Base-by-base conservation (phyloP, 2,888 invertebrate genomes). In the Neoitamus cyanurus region DNA sequence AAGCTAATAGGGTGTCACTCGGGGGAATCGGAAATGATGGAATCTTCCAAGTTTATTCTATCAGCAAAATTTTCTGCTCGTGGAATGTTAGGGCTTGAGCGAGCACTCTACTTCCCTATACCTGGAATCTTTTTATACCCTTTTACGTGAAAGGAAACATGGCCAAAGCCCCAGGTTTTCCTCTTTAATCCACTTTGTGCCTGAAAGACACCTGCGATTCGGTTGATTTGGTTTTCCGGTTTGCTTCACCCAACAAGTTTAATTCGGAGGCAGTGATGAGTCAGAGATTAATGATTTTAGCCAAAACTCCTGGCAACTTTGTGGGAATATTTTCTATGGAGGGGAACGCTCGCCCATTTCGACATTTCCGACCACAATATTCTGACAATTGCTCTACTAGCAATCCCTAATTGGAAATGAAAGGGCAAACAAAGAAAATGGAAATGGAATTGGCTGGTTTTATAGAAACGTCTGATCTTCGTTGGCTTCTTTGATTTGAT, bases 211-310 rank as follows among this genome's bases (percentile, higher is more conserved):
- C 58, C 58, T 58, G 58, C 58, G 15, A 58, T 58, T 58, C 58
- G 58, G 58, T 58, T 58, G 58, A 58, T 58, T 58, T 58, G 58
- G 58, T 58, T 58, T 58, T 58, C 58, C 58, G 58, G 58, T 25
- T 58, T 58, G 9, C 58, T 58, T 58, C 58, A 58, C 58, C 58
- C 58, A 20, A 58, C 58, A 58, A 58, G 58, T 58, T 58, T 58
- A 58, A 58, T 58, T 58, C 58, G 58, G 11, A 58, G 20, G 58
- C 58, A 58, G 9, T 9, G 58, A 58, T 58, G 58, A 58, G 58
- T 58, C 58, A 58, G 58, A 58, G 58, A 58, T 58, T 58, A 58
- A 58, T 58, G 58, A 58, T 58, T 58, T 58, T 58, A 20, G 58
- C 25, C 58, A 7, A 58, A 58, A 7, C 20, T 58, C 58, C 25